These are phyloP conservation scores for Euura saliciscinereae DNA, from an alignment of 1,140 invertebrate species.

Conservation along the genomic window DNA sequence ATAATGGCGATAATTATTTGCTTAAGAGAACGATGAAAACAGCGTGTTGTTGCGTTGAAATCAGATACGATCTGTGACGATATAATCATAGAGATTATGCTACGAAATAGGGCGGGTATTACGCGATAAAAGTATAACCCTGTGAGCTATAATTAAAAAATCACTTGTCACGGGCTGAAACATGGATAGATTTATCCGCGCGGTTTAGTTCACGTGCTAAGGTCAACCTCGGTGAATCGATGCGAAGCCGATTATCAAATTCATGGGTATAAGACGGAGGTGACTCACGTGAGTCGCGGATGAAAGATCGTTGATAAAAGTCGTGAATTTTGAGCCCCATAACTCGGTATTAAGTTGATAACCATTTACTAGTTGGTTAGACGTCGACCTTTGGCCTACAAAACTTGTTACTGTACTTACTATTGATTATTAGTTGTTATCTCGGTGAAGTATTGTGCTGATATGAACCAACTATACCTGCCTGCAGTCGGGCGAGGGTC, in stretches of 20 bases:
- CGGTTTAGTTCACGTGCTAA: no score
- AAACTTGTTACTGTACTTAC: constrained; percentile 26
- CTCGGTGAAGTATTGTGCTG: constrained; percentile 52
- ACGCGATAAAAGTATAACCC: no score
- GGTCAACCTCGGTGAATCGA: no score
- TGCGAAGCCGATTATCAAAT: no score
- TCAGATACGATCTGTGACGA: neutral
- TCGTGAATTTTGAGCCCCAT: neutral
- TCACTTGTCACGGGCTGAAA: neutral
- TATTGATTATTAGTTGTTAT: constrained; percentile 58
- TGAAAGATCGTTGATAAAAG: neutral
- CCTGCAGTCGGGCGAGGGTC: neutral
- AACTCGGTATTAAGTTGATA: neutral
- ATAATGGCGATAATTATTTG: constrained; percentile 3
- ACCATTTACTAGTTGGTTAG: constrained; percentile 40
- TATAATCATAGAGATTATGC: constrained; percentile 2
- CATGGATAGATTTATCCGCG: no score
- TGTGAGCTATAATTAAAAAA: neutral
- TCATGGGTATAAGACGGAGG: neutral
- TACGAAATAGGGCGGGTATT: neutral
- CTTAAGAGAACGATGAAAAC: neutral
- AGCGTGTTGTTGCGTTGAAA: constrained; percentile 4
- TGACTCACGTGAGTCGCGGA: no score
- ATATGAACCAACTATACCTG: neutral
- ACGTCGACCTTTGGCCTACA: constrained; percentile 47